Base-by-base conservation (phyloP, 2,797 vertebrate species). In the Lindbergichthys nudifrons region DNA sequence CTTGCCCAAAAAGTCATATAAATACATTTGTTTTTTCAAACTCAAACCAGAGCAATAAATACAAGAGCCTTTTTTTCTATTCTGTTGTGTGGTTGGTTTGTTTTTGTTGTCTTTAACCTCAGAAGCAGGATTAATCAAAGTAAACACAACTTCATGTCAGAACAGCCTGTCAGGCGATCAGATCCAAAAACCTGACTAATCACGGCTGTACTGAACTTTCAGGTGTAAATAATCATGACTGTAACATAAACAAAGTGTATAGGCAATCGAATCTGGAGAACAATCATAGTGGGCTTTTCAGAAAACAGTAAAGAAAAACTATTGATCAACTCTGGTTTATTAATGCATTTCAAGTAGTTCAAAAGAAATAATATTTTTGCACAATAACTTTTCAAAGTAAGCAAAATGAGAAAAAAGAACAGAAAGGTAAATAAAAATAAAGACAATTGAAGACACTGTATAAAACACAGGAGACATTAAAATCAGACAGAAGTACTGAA, bases 311-410 rank as follows among this genome's bases (percentile, higher is more conserved):
- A 43, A 71, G 51, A 51, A 19, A 39, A 63, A 21, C 30, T 78
- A 92, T 94, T 96, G 88, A 94, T 96, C 93, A 96, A 95, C 92
- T 97, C 95, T 95, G 95, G 95, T 97, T 94, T 97, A 98, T 97
- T 98, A 96, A 97, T 96, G 95, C 94, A 96, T 96, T 97, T 98
- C 96, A 97, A 97, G 96, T 97, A 92, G 71, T 97, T 97, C 89
- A 96, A 97, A 97, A 88, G 94, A 96, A 93, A 94, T 94, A 91
- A 96, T 92, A 96, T 77, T 87, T 95, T 86, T 94, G 93, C 94
- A 96, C 94, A 95, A 96, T 94, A 96, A 90, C 93, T 96, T 96
- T 95, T 92, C 90, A 95, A 96, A 96, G 90, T 95, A 94, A 96
- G 95, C 92, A 93, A 92, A 94, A 89, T 72, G 15, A 59, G 68